Base-by-base conservation (phyloP, 2,113 vertebrate species). In the Leptodactylus fuscus region DNA sequence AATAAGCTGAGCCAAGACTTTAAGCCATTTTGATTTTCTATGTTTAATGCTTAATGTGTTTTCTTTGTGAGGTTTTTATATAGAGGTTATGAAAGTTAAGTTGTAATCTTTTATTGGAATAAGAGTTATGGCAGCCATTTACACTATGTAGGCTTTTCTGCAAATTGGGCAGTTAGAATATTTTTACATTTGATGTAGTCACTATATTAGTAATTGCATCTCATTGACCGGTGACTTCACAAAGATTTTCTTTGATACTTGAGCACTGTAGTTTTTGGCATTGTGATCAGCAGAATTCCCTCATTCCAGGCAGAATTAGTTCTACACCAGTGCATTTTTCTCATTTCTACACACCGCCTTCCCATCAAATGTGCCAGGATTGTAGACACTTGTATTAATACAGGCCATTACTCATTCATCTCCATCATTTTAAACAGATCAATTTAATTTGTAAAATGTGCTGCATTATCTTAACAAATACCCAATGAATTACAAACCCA, bases 391-490 rank as follows among this genome's bases (percentile, higher is more conserved):
- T 79, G 20, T 58, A 58, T 41, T 78, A 79, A 41, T 62, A 62
- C 53, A 38, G 34, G 36, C 51, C 18, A 9, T 55, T 78, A 22
- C 49, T 36, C 5, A 53, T 77, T 53, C 29, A 36, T 77, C 48
- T 79, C 22, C 8, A 60, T 15, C 22, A 60, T 38, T 44, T 29
- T 53, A 36, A 62, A 62, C 55, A 80, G 53, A 41, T 41, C 15
- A 60, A 29, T 60, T 44, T 41, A 80, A 80, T 80, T 80, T 62
- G 55, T 27, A 60, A 80, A 24, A 60, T 60, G 34, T 79, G 36
- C 24, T 11, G 62, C 32, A 41, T 62, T 80, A 58, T 55, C 49
- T 51, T 36, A 38, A 34, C 74, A 53, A 78, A 58, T 78, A 78
- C 49, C 49, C 48, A 58, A 58, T 80, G 77, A 62, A 27, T n/a